Conservation (phyloP, 2,113 vertebrate species). For the Cettia cetti region DNA sequence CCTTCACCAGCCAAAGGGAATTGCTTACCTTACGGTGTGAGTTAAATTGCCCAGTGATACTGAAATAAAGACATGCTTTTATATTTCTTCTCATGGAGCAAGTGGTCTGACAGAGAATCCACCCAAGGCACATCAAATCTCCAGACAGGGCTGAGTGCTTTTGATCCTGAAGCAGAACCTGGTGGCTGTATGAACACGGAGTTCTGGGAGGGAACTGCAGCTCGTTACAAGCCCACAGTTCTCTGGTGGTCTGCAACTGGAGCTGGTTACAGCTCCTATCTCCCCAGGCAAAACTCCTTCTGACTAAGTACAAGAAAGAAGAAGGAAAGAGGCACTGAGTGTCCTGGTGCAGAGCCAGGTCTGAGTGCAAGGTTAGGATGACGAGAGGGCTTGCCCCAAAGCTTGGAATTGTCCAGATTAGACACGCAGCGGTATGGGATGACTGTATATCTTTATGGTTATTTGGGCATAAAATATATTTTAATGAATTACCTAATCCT, state of each 20-base stretch:
- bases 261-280: background rate
- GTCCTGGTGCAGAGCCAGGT: background rate
- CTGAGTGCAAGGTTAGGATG: background rate
- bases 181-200: background rate
- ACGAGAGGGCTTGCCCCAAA: background rate
- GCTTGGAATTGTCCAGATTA: background rate
- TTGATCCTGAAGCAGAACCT: background rate
- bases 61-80: background rate
- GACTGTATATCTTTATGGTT: background rate
- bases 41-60: background rate
- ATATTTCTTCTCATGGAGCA: background rate
- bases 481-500: background rate
- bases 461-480: background rate
- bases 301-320: background rate
- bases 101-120: background rate
- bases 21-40: background rate
- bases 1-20: background rate
- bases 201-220: background rate
- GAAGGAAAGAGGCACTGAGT: background rate
- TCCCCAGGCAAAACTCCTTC: background rate
- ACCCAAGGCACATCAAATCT: background rate
- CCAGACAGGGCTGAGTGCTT: background rate
- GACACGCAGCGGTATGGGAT: background rate
- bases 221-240: background rate
- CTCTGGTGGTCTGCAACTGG: rapidly evolving